Base-by-base conservation (phyloP, 2,888 invertebrate species). In the Pseudococcus jackbeardsleyi region DNA sequence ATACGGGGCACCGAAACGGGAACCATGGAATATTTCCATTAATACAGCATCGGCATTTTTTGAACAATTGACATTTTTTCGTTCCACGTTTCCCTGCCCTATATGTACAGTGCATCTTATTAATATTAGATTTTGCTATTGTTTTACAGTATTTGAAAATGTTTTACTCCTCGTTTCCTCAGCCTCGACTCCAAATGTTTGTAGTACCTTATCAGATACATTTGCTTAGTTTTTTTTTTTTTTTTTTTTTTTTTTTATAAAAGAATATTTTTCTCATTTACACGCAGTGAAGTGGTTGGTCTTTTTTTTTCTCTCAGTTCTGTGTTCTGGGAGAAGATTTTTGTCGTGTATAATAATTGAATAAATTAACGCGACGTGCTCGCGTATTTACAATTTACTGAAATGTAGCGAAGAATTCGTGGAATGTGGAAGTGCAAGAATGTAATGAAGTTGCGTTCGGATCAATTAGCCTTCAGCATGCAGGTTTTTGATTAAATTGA, bases 381-480 rank as follows among this genome's bases (percentile, higher is more conserved):
- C 33, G 19, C 33, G 19, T 46, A 46, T 82, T 42, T 82, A 82
- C 79, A 82, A 82, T 82, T 82, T 82, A 82, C 46, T 82, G 46
- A 82, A 82, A 82, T 82, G 79, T 82, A 46, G 79, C 46, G 46
- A 82, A 46, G 46, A 46, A 82, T 82, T 82, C 15, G 46, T 82
- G 79, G 79, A 82, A 82, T 82, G 79, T 82, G 79, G 79, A 82
- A 82, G 46, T 46, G 79, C 46, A 72, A 72, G 72, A 72, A 72
- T 72, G 72, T 72, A 54, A 72, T 72, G 72, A 72, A 72, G 72
- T 72, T 72, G 39, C 42, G 46, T 19, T 46, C 79, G 19, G 72
- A 72, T 82, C 42, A 82, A 82, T 82, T 82, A 82, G 79, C 39
- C 46, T 82, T 82, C 79, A 42, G 33, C 4, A 82, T 82, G 79